Percentiles rank a stretch among this genome's conserved stretches.
Conservation (phyloP, 2,113 vertebrate genomes). For the Myotis brandtii region DNA sequence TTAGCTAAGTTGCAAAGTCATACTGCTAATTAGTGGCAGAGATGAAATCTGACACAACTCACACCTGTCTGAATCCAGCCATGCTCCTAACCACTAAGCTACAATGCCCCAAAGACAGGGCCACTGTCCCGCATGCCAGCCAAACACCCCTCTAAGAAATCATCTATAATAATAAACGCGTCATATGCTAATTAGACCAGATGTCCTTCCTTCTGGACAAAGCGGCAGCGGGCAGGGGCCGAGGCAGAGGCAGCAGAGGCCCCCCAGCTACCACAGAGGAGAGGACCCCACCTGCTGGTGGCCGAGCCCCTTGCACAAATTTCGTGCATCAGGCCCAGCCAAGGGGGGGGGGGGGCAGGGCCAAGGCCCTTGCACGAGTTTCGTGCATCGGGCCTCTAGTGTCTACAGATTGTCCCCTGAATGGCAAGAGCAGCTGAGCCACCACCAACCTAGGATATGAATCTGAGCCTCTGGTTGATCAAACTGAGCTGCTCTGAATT, state of each 20-base stretch:
- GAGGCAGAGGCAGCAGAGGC: too few species aligned
- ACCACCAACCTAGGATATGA: not conserved
- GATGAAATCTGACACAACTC: not conserved
- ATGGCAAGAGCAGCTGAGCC: not conserved
- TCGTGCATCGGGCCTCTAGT: too few species aligned
- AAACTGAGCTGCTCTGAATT: not conserved
- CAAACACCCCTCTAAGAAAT: not conserved
- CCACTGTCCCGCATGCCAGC: not conserved
- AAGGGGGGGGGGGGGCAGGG: too few species aligned
- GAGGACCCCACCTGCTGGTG: too few species aligned
- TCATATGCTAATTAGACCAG: too few species aligned
- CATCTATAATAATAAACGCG: not conserved
- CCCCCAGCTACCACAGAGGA: too few species aligned
- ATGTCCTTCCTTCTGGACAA: too few species aligned
- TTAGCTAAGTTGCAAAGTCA: not conserved
- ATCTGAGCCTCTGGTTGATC: not conserved
- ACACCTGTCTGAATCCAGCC: not conserved
- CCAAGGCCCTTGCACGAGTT: too few species aligned
- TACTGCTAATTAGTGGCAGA: not conserved
- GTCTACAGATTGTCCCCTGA: not conserved
- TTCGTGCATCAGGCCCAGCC: too few species aligned
- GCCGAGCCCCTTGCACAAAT: too few species aligned
- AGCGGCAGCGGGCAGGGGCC: too few species aligned
- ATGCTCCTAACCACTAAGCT: not conserved
- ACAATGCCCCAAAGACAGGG: not conserved